A percentile compares a stretch with the other conserved stretches of the same genome.
Conservation (phyloP, 2,113 vertebrate species). For the Melanerpes aurifrons region DNA sequence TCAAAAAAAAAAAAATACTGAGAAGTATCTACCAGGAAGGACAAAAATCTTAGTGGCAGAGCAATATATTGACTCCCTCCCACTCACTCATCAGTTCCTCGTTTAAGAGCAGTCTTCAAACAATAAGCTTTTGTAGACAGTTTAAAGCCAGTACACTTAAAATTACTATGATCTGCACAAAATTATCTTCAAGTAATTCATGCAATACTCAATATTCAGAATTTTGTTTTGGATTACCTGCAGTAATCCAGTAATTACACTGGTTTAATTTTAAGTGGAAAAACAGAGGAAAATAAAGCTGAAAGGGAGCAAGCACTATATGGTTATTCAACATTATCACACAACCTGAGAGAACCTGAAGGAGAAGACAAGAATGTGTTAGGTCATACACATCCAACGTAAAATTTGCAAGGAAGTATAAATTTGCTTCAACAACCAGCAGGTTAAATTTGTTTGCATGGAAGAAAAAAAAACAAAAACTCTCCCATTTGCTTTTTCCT, state of each 20-base stretch:
- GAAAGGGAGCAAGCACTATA: background rate
- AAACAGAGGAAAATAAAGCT: background rate
- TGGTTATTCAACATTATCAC: background rate
- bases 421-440: background rate
- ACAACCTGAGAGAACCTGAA: background rate
- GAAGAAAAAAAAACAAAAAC: background rate
- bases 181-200: background rate
- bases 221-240: background rate
- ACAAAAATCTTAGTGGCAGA: constrained; percentile 74
- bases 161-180: background rate
- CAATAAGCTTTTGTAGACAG: constrained; percentile 13
- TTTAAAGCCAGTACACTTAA: constrained; percentile 5
- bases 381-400: background rate
- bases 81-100: constrained; percentile 79
- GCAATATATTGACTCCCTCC: constrained; percentile 75
- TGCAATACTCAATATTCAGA: background rate
- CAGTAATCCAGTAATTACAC: background rate
- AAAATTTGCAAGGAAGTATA: background rate
- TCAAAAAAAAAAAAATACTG: constrained; percentile 5
- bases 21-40: constrained; percentile 73
- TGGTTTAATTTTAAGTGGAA: background rate
- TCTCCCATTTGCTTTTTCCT: background rate
- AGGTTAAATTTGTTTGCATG: background rate
- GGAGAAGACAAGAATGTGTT: background rate
- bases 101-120: constrained; percentile 71